Evolutionary conservation across 2,797 vertebrate species (phyloP), one percentile per base, ranked within the genome.

Genomic region (Lepilemur septentrionalis): DNA sequence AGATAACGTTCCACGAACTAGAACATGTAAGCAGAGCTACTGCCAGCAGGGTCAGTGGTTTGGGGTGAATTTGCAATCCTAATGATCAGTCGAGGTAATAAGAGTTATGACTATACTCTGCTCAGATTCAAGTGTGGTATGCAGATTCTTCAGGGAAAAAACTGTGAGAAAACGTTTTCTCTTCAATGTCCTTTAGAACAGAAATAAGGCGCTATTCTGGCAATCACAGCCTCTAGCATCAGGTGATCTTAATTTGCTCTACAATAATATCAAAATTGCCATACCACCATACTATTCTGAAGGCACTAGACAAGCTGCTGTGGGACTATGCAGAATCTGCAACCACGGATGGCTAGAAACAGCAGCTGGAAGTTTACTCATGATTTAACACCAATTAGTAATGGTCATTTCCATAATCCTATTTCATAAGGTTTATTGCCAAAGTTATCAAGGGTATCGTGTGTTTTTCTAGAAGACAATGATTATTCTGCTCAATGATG

Each of bases 351-450:
- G 35, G 61, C 82, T 88, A 85, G 78, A 82, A 92, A 83, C 30
- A 65, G 30, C 81, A 97, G 63, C 73, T 87, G 75, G 38, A 95
- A 59, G 73, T 86, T 48, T 79, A 67, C 89, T 86, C 23, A 2
- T 76, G 91, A 97, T 93, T 96, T 94, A 93, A 94, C 82, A 93
- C 38, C 52, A 83, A 89, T 95, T 69, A 89, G 75, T 63, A 83
- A 76, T 30, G 63, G 85, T 41, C 69, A 92, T 95, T 95, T 88
- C 86, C 88, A 69, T 93, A 82, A 96, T 81, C 72, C 79, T 93
- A 86, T 83, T 89, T 86, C 70, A 87, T 79, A 78, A 75, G 63
- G 35, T n/a, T 93, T 52, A 94, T 67, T 89, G 75, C 82, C 89
- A 97, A 94, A 73, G 59, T 48, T 91, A 55, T 93, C 86, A 79